Base-by-base conservation (phyloP, 2,797 vertebrate genomes). In the Luscinia luscinia region DNA sequence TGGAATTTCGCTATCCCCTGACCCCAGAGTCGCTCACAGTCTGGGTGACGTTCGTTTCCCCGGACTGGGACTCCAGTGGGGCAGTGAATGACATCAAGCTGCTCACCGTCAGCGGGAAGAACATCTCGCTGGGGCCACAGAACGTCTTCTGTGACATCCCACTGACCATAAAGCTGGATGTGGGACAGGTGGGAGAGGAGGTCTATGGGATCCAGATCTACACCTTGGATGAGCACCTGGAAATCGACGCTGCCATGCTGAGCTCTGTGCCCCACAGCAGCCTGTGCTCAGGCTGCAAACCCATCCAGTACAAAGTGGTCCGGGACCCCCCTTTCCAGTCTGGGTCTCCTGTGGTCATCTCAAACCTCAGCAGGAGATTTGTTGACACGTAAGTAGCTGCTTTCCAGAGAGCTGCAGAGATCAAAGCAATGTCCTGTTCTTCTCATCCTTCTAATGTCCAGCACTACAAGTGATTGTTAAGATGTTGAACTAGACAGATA, bases 1-100 rank as follows among this genome's bases (percentile, higher is more conserved):
- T 99, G 87, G 98, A 99, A 96, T 99, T 99, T 27, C 96, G 79
- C 24, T 97, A 98, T 67, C 98, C 99, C 0, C 97, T 99, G 83
- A 98, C 99, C 26, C 99, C 99, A 3, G 98, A 99, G 88, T 99
- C 98, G 32, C 97, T 99, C 91, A 99, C 99, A 0, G 95, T 99
- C 93, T 99, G 99, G 99, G 99, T 99, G 91, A 99, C 99, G 6
- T 99, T 99, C 83, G 98, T 99, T 63, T 99, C 98, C 78, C 98
- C 98, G 0, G 99, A 99, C 82, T 99, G 99, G 97, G 98, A 98
- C 4, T 98, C 98, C 12, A 98, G 98, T 4, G 99, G 99, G 32
- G 99, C 99, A 1, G 98, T 99, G 88, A 99, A 99, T 94, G 98
- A 99, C 95, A 98, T 99, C 94, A 97, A 99, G 96, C 96, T 99